Evolutionary conservation across 2,797 vertebrate genomes (phyloP), one percentile per base, ranked within the genome.

Genomic region (Podarcis lilfordi): DNA sequence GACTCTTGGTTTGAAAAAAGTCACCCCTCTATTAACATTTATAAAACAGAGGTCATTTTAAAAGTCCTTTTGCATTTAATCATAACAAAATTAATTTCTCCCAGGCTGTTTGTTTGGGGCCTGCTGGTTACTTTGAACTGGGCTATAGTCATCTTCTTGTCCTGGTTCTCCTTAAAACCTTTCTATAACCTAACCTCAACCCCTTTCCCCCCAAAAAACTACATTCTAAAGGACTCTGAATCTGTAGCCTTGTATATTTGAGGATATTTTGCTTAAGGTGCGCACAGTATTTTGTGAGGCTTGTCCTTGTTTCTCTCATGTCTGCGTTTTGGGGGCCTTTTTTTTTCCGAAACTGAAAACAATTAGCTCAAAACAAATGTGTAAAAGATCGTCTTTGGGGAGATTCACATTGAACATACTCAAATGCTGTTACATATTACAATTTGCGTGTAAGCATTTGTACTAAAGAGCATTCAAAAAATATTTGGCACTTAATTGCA

Each of bases 361-460:
- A 76, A 11, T 27, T 85, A 55, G 43, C 50, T 45, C 32, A 35
- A 86, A 78, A 86, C 59, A 68, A 86, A 86, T 68, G 61, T 79
- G 66, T 45, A 79, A 78, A 27, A 79, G 78, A 35, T 79, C 21
- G n/a, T 50, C 32, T 69, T 86, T 79, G 64, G n/a, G 69, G n/a
- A 55, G 76, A 43, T 69, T 79, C 64, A 79, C 40, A 55, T n/a
- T 68, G 76, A 13, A 69, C 25, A 27, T 55, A 59, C 4, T 15
- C 45, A 59, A 15, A 59, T 74, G 45, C 61, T 45, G 32, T 86
- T 79, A 43, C 10, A 1, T 86, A 50, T 23, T 69, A 64, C 1
- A 43, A 15, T 72, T 81, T n/a, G 21, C 27, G 35, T 74, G 45
- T 80, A 61, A 86, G 50, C 75, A 86, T 86, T 77, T 86, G 80